Conservation (phyloP, 2,888 invertebrate species). For the Meta bourneti region DNA sequence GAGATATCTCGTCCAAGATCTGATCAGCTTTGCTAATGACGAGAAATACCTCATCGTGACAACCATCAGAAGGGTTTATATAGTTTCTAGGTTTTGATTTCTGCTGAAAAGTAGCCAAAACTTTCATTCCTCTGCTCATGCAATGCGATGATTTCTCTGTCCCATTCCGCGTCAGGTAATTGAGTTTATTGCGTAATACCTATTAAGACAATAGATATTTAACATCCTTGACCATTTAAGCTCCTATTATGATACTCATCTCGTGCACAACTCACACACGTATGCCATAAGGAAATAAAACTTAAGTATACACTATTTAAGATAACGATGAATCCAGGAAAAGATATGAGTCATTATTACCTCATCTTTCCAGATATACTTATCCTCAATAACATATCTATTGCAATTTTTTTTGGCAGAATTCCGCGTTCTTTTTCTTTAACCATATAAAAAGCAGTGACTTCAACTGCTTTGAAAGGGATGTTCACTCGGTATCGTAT, state of each 20-base stretch:
- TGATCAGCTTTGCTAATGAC: too few relatives aligned
- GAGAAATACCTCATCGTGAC: too few relatives aligned
- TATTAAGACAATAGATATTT: background rate
- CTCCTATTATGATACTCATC: background rate
- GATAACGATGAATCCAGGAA: background rate
- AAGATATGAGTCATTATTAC: background rate
- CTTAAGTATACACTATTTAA: background rate
- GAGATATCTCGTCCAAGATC: too few relatives aligned
- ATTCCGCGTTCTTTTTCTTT: background rate
- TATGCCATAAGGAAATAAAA: background rate
- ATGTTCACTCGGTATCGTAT: background rate
- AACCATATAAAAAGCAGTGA: background rate
- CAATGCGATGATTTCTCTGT: too few relatives aligned
- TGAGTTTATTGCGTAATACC: too few relatives aligned
- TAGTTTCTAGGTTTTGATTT: too few relatives aligned
- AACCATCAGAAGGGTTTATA: too few relatives aligned
- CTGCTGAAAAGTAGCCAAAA: too few relatives aligned
- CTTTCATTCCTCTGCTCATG: too few relatives aligned
- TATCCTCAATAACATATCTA: background rate
- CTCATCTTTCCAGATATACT: background rate
- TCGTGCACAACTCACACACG: background rate
- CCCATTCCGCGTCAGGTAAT: too few relatives aligned
- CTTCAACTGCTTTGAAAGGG: background rate
- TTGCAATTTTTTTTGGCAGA: background rate
- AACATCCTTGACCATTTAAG: background rate